These are phyloP conservation scores for Proterorhinus semilunaris DNA, from an alignment of 2,113 vertebrate genomes.

Conservation along the genomic window DNA sequence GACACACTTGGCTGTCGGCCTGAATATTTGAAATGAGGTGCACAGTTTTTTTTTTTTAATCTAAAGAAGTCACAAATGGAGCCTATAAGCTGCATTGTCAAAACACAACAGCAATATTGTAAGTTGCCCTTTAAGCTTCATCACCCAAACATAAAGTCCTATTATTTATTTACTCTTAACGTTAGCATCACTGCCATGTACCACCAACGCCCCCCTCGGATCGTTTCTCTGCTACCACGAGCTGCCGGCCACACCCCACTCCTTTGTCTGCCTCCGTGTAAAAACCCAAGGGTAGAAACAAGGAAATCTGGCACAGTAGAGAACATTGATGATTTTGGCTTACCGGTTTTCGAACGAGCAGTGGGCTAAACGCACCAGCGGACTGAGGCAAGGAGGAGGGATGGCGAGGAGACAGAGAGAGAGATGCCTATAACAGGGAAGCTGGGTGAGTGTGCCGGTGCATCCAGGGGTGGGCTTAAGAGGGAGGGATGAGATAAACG, in stretches of 20 bases:
- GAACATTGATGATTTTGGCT: slow-evolving; percentile 37
- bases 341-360: slow-evolving; percentile 60
- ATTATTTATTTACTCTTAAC: slow-evolving; percentile 20
- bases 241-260: slow-evolving; percentile 66
- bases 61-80: slow-evolving; percentile 1
- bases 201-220: slow-evolving; percentile 12
- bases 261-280: slow-evolving; percentile 62
- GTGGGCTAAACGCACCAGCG: slow-evolving; percentile 53
- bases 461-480: slow-evolving; percentile 70
- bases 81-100: slow-evolving; percentile 1
- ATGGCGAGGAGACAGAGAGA: slow-evolving; percentile 42
- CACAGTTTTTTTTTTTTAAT: slow-evolving; percentile 14
- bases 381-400: slow-evolving; percentile 30
- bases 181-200: slow-evolving; percentile 9
- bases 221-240: slow-evolving; percentile 32
- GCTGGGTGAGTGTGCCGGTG: slow-evolving; percentile 61
- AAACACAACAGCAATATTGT: slow-evolving; percentile 1
- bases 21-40: slow-evolving; percentile 16
- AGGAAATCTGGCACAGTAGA: not conserved
- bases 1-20: slow-evolving; percentile 8
- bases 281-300: slow-evolving; percentile 19
- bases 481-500: slow-evolving; percentile 50
- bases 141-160: slow-evolving; percentile 1
- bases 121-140: slow-evolving; percentile 6
- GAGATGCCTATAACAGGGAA: slow-evolving; percentile 41